Conservation (phyloP, 1,140 invertebrate species). For the Drosophila tropicalis region DNA sequence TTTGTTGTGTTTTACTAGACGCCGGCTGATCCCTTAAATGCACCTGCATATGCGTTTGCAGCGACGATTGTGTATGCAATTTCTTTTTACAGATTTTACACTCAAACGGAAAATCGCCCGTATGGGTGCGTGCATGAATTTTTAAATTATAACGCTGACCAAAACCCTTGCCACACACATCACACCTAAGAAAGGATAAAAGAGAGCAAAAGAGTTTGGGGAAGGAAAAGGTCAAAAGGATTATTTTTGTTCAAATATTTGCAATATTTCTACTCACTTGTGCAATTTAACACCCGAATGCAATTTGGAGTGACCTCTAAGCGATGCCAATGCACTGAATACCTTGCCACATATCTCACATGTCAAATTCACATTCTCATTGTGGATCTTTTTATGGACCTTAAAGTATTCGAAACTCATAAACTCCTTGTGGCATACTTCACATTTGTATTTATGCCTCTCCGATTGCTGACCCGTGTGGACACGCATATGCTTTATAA, state of each 20-base stretch:
- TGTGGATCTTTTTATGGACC: slow-evolving; percentile 83
- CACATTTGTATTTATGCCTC: slow-evolving; percentile 82
- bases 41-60: slow-evolving; percentile 82
- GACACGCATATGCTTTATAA: slow-evolving; percentile 81
- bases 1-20: slow-evolving; percentile 14
- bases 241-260: no score
- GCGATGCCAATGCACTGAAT: slow-evolving; percentile 78
- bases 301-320: slow-evolving; percentile 77
- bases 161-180: slow-evolving; percentile 85
- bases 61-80: slow-evolving; percentile 78
- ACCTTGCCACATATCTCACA: slow-evolving; percentile 83
- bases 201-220: not conserved
- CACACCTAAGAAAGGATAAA: slow-evolving; percentile 57
- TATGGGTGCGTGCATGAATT: slow-evolving; percentile 86
- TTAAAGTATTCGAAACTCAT: slow-evolving; percentile 82
- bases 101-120: slow-evolving; percentile 88
- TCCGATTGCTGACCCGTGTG: slow-evolving; percentile 82
- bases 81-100: slow-evolving; percentile 86
- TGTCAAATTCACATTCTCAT: slow-evolving; percentile 80
- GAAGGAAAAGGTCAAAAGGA: not conserved
- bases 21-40: slow-evolving; percentile 75
- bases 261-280: slow-evolving; percentile 75
- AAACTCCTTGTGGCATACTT: slow-evolving; percentile 83
- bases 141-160: slow-evolving; percentile 85
- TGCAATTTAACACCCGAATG: slow-evolving; percentile 82